Conservation (phyloP, 2,797 vertebrate species). For the Peromyscus melanophrys region DNA sequence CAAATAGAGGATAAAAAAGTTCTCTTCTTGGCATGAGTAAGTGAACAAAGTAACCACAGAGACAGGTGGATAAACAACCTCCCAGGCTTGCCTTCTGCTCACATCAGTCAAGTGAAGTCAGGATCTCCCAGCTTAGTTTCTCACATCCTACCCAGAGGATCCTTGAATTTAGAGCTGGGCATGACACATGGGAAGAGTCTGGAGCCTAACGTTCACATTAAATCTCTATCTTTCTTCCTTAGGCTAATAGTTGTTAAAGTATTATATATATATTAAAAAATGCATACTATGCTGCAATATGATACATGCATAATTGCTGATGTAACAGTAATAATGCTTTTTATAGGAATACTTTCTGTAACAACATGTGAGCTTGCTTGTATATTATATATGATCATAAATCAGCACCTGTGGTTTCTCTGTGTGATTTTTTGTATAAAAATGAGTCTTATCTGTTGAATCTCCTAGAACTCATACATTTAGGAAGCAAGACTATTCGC, state of each 20-base stretch:
- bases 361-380: neutral
- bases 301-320: neutral
- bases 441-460: neutral
- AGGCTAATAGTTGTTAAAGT: neutral
- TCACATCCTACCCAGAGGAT: neutral
- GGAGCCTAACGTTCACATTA: neutral
- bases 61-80: too few species aligned
- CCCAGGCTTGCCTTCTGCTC: neutral
- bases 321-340: neutral
- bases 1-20: neutral
- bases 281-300: neutral
- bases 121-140: neutral
- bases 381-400: neutral
- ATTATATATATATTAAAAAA: neutral
- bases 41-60: neutral
- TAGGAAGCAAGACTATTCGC: neutral
- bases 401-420: neutral
- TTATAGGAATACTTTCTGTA: neutral
- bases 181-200: neutral
- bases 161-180: accelerated
- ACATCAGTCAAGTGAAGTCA: neutral
- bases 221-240: neutral
- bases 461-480: neutral
- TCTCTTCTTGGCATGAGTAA: neutral
- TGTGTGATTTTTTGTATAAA: neutral